Evolutionary conservation across 2,113 vertebrate species (phyloP), one percentile per base, ranked within the genome.

Genomic region (Edolisoma coerulescens): DNA sequence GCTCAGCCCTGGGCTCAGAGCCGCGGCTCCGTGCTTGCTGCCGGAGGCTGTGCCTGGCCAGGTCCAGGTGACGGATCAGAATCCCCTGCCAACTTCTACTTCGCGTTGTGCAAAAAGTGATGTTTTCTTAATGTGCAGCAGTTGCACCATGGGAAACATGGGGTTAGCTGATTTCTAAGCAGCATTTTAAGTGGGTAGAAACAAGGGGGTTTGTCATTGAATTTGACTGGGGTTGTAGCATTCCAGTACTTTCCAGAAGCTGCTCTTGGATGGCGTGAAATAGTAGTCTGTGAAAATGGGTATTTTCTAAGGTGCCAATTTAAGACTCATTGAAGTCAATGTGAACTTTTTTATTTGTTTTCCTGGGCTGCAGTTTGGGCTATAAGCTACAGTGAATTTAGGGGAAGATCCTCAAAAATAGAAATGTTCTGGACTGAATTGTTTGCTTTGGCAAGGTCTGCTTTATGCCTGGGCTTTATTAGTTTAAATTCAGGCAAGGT

Each of bases 391-490:
- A 33, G 11, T 41, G 69, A 78, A 77, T 54, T 67, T 91, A 87
- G 60, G 28, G 24, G 42, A 59, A 81, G 64, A 87, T 57, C 19
- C 57, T 54, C 39, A 0, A 67, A 91, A 91, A 81, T 33, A 94
- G 87, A 73, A 96, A 81, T 50, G 21, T 67, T 88, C 69, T 68
- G 80, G n/a, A 73, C 49, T 47, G 28, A 89, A 57, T 39, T n/a
- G 32, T 89, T 90, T 63, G 28, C 30, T 91, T 96, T 96, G 91
- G 87, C 80, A 89, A 67, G n/a, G 42, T 54, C 54, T 86, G 26
- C 32, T 87, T 16, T 61, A 10, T 63, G 16, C 76, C 37, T 2
- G 4, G 45, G 23, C 52, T 81, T 87, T 70, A 59, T 59, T 81
- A 60, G 20, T 80, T 93, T 86, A 74, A 81, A 74, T 87, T 81